Base-by-base conservation (phyloP, 2,888 invertebrate species). In the Hypomecis punctinalis region DNA sequence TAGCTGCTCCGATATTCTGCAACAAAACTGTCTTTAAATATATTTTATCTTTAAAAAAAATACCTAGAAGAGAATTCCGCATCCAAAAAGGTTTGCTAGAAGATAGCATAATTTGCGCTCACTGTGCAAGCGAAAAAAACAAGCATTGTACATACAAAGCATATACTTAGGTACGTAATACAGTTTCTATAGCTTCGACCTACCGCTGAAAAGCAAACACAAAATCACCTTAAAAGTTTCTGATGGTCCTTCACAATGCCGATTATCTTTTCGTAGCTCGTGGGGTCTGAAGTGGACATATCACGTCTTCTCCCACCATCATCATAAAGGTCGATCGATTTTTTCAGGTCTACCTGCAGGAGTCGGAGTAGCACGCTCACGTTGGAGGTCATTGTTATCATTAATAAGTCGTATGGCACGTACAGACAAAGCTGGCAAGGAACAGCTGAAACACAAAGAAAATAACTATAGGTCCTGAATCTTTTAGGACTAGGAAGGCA, bases 341-440 rank as follows among this genome's bases (percentile, higher is more conserved):
- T 66, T 48, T 67, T 55, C 42, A 79, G 48, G 10, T 78, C 77
- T 0, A 61, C 52, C 66, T 78, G 76, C 0, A 79, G 61, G 0
- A 77, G 52, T 0, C 70, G 63, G 6, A 78, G 54, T 8, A 78
- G 66, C 8, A 63, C 54, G 56, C 78, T 77, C 6, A 78, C 59
- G 37, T 79, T 74, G 5, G 68, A 67, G 0, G 76, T 74, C 46
- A 76, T 63, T 0, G 61, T 63, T 0, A 74, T 65, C 9, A 77
- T 67, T 3, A 66, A 47, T n/a, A 75, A 11, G 39, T 73, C 76
- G 43, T 67, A 75, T 0, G 78, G 73, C 0, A 73, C 23, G 51
- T 73, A 75, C 0, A 76, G 36, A 55, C 71, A 77, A 0, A 75
- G 23, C 13, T 72, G 71, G 46, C 64, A 66, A 0, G 73, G 70